phyloP scores from a whole-genome alignment of 2,797 vertebrate species.

The Alosa sapidissima region DNA sequence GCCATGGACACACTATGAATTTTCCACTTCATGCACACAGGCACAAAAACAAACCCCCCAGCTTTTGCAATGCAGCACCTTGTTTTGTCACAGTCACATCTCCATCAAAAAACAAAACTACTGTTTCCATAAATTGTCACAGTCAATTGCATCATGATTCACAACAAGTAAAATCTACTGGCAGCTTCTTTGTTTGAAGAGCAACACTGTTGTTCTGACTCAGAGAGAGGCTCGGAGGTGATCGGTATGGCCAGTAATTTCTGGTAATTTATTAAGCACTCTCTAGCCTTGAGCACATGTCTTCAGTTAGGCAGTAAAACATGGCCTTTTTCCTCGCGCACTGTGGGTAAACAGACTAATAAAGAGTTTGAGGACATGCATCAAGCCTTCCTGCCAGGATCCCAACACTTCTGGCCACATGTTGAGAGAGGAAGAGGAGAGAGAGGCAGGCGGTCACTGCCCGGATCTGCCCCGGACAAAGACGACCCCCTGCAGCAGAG shows the following conservation, averaged over 20 bases:
- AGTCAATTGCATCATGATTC: neutral
- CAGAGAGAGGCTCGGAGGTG: neutral
- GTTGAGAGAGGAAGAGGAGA: neutral
- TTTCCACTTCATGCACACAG: neutral
- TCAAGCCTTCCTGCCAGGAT: conserved; percentile 39
- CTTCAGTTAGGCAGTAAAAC: conserved; percentile 54
- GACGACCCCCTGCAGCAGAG: neutral
- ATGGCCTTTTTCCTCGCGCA: conserved; percentile 42
- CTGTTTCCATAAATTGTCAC: neutral
- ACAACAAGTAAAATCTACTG: neutral
- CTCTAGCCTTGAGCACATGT: conserved; percentile 42
- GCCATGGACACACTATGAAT: no score
- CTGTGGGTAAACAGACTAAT: conserved; percentile 56
- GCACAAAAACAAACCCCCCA: neutral
- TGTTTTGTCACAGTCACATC: neutral
- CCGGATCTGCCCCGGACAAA: neutral
- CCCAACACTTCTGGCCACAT: conserved; percentile 24
- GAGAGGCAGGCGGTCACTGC: neutral
- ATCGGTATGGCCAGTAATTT: conserved; percentile 32
- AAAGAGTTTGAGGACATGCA: conserved; percentile 53
- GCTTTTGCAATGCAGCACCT: neutral
- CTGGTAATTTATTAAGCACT: conserved; percentile 40
- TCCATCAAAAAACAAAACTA: neutral
- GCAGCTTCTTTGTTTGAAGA: neutral
- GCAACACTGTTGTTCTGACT: neutral